Evolutionary conservation across 2,797 vertebrate genomes (phyloP).

Genomic region (Champsocephalus esox): DNA sequence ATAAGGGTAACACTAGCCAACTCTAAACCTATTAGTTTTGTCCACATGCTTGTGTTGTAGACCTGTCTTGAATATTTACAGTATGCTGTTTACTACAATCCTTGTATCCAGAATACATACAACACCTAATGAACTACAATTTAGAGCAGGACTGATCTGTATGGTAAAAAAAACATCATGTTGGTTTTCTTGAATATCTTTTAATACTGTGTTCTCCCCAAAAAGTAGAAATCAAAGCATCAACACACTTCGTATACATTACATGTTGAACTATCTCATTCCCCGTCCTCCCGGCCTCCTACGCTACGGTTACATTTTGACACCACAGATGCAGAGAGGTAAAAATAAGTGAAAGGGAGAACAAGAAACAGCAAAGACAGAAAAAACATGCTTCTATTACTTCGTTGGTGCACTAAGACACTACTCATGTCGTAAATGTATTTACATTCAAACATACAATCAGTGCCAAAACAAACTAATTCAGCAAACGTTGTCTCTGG

Average conservation of each 20-base stretch:
- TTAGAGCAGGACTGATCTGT: not conserved
- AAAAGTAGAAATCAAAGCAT: slow-evolving; percentile 80
- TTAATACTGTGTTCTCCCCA: slow-evolving; percentile 75
- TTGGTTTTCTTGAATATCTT: slow-evolving; percentile 57
- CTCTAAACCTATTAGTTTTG: not conserved
- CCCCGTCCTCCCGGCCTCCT: slow-evolving; percentile 69
- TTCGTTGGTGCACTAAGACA: slow-evolving; percentile 71
- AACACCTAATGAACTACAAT: too few relatives aligned
- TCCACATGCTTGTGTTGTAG: not conserved
- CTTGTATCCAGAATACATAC: not conserved
- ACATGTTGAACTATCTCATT: slow-evolving; percentile 73
- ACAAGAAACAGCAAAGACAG: slow-evolving; percentile 69
- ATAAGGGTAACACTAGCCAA: too few relatives aligned
- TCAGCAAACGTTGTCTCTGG: slow-evolving; percentile 52
- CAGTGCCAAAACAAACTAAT: slow-evolving; percentile 73
- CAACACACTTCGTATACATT: slow-evolving; percentile 73
- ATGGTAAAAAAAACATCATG: slow-evolving; percentile 14
- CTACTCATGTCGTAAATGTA: slow-evolving; percentile 83
- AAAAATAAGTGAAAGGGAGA: slow-evolving; percentile 66
- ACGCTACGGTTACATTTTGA: slow-evolving; percentile 74
- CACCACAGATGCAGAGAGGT: slow-evolving; percentile 73
- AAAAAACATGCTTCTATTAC: slow-evolving; percentile 75
- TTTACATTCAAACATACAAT: slow-evolving; percentile 86
- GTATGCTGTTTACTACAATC: not conserved
- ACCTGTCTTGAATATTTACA: not conserved